These are phyloP conservation scores for Caerostris extrusa DNA, from an alignment of 1,140 invertebrate species.

Conservation along the genomic window DNA sequence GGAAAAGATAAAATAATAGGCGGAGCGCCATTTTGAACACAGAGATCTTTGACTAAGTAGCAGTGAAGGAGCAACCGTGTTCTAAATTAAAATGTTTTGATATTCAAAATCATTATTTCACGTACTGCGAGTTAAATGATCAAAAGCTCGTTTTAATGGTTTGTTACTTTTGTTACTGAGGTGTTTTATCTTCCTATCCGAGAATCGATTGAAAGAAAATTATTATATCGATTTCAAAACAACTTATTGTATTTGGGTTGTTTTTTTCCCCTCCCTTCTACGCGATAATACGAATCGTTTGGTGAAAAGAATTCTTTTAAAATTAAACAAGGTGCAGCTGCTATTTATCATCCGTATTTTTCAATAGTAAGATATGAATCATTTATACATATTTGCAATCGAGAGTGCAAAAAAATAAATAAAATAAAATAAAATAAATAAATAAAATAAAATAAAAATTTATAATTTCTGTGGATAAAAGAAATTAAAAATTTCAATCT, in stretches of 20 bases:
- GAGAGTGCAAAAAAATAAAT: too few species aligned
- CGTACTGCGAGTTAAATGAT: slow-evolving; percentile 49
- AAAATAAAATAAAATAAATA: too few species aligned
- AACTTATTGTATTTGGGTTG: neutral
- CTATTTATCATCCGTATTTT: neutral
- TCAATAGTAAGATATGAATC: neutral
- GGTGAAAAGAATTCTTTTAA: neutral
- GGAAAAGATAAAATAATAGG: slow-evolving; percentile 17
- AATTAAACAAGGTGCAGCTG: neutral
- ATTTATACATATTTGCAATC: neutral
- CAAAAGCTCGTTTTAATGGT: slow-evolving; percentile 45
- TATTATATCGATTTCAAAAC: slow-evolving; percentile 24
- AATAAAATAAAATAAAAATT: too few species aligned
- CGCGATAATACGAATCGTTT: neutral
- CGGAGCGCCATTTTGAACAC: slow-evolving; percentile 13
- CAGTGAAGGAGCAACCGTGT: neutral
- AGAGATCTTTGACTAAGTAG: slow-evolving; percentile 41
- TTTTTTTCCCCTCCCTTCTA: neutral
- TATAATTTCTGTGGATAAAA: too few species aligned
- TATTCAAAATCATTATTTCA: slow-evolving; percentile 55
- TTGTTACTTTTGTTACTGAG: slow-evolving; percentile 29
- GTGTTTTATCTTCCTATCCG: slow-evolving; percentile 18
- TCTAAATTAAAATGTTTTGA: slow-evolving; percentile 56
- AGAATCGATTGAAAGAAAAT: slow-evolving; percentile 19
- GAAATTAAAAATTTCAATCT: too few species aligned